phyloP scores from a whole-genome alignment of 2,113 vertebrate species.

The Semnornis frantzii region DNA sequence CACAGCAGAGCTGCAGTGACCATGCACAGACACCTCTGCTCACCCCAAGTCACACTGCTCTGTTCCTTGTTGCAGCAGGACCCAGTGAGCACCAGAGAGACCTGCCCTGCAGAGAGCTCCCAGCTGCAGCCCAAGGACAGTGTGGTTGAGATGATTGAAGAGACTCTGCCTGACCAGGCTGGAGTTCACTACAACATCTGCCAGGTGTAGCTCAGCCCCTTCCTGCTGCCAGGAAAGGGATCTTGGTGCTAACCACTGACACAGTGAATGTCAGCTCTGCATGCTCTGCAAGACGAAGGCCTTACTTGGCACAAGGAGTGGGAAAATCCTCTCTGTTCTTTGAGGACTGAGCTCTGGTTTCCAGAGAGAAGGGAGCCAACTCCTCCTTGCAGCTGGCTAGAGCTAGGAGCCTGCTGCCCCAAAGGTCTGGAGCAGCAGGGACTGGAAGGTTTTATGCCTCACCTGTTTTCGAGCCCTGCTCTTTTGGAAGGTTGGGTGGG shows the following conservation, averaged over 20 bases:
- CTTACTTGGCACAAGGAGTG: neutral
- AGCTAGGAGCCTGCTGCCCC: neutral
- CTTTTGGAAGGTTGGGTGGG: neutral
- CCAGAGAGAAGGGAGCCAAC: neutral
- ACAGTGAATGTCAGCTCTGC: rapidly evolving
- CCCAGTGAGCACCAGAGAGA: slow-evolving; percentile 52
- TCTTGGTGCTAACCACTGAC: slow-evolving; percentile 3
- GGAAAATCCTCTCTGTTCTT: neutral
- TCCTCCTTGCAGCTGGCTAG: rapidly evolving
- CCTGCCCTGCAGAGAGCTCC: slow-evolving; percentile 71
- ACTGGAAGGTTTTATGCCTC: neutral
- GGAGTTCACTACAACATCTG: slow-evolving; percentile 85
- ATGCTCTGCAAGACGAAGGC: neutral
- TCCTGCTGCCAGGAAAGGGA: neutral
- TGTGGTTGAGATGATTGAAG: slow-evolving; percentile 68
- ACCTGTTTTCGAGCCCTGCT: neutral
- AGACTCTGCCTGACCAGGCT: slow-evolving; percentile 55
- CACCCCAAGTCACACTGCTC: neutral
- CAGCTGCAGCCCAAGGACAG: slow-evolving; percentile 68
- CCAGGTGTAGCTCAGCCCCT: slow-evolving; percentile 65
- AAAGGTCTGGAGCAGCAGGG: neutral
- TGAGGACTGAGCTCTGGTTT: rapidly evolving
- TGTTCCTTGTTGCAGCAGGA: slow-evolving; percentile 72
- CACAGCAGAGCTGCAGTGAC: rapidly evolving
- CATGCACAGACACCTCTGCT: neutral